phyloP scores from a whole-genome alignment of 2,797 vertebrate genomes.

The Gadopsis bispinosus region DNA sequence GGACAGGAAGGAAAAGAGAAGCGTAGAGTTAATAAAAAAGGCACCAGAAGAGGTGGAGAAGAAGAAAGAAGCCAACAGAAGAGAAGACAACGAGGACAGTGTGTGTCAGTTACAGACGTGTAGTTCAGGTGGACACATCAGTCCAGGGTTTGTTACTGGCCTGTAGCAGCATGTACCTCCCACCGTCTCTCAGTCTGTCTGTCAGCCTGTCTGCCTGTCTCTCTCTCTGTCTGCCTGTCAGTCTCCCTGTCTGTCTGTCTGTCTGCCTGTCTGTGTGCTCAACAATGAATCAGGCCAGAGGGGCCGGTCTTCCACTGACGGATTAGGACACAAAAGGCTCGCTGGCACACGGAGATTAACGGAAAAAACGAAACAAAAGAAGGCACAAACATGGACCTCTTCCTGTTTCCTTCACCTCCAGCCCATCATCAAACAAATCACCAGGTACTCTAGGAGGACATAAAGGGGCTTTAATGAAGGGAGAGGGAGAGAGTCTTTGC shows the following conservation, averaged over 20 bases:
- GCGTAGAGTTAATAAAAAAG: not conserved
- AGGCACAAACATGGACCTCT: not conserved
- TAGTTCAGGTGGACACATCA: conserved; percentile 42
- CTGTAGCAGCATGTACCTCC: conserved; percentile 30
- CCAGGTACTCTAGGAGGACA: not conserved
- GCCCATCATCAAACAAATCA: not conserved
- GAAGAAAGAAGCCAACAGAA: not conserved
- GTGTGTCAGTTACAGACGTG: conserved; percentile 30
- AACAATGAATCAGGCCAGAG: conserved; percentile 39
- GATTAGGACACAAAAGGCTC: conserved; percentile 38
- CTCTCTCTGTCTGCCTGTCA: not conserved
- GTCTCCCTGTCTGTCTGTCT: not conserved
- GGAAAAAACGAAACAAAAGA: not conserved
- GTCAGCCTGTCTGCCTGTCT: not conserved
- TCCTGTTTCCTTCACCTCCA: conserved; percentile 15
- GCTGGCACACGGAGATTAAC: not conserved
- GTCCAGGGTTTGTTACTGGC: conserved; percentile 57
- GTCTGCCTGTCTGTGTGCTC: conserved; percentile 42
- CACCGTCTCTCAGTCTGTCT: not conserved
- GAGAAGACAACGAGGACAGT: not conserved
- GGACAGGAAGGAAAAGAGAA: not conserved
- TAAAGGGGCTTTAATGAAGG: conserved; percentile 3
- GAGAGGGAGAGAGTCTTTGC: not conserved
- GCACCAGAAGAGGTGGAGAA: not conserved
- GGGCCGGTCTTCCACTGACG: conserved; percentile 32